Evolutionary conservation across 2,888 invertebrate genomes (phyloP), one percentile per base, ranked within the genome.

Genomic region (Lathronympha strigana): DNA sequence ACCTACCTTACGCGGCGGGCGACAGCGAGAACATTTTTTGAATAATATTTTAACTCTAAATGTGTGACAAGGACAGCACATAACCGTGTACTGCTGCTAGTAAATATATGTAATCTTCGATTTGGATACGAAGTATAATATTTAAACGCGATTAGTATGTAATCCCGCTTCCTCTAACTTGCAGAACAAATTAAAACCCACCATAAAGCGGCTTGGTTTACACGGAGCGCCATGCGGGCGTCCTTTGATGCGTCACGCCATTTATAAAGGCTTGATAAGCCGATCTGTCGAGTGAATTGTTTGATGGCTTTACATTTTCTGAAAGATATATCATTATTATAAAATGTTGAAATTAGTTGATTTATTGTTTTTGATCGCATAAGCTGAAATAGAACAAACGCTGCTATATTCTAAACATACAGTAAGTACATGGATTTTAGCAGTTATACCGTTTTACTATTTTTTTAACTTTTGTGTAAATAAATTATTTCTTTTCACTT

Each of bases 121-220:
- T n/a, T n/a, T n/a, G n/a, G n/a, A n/a, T n/a, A n/a, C n/a, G n/a
- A n/a, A n/a, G 31, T 57, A 45, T 45, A 45, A 57, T 57, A 57
- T 57, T 57, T 31, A 57, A 57, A 57, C 57, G 19, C 31, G 57
- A 57, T 57, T 57, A 57, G 31, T 31, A 45, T 57, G 57, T 57
- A 33, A 31, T 57, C 57, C 17, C 19, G 57, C 31, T 57, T 31
- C 57, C 57, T 57, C 45, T 28, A 61, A 53, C 61, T 61, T 53
- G 31, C 55, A 43, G 63, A 58, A 63, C 63, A 63, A 63, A 63
- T 57, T 57, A 57, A 57, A 63, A 50, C 15, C 62, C 47, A 45
- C 36, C 36, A 54, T 38, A 54, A 54, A 54, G 50, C 38, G 36
- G 43, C n/a, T 45, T 50, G 43, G 63, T 51, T 57, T 40, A 40